Evolutionary conservation across 2,888 invertebrate genomes (phyloP), one percentile per base, ranked within the genome.

Genomic region (Brachynemurus nebulosus): DNA sequence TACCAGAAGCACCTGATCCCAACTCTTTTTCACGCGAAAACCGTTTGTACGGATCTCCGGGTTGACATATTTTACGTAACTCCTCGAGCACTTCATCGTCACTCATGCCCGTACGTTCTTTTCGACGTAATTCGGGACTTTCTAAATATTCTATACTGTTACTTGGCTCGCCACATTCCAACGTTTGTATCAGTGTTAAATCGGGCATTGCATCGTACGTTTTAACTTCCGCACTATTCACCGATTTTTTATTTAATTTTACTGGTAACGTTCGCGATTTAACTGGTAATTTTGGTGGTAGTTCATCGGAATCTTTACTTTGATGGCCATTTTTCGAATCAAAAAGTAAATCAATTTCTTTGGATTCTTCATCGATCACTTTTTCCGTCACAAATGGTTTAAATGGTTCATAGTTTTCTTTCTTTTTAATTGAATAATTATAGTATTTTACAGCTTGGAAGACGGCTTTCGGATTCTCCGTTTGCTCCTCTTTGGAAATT

Each of bases 1-100:
- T 85, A 41, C 93, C 95, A 23, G 91, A 91, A 36, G 92, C 93
- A 11, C 93, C 93, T 20, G 86, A 83, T 42, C 93, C 92, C 40
- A 93, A 78, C 61, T 92, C 89, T 58, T 83, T 82, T 50, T 69
- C 68, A 50, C 82, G 75, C 51, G 81, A 77, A 62, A 91, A 95
- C 51, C 86, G 76, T 17, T 78, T 70, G 50, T 78, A 71, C 0
- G 93, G 92, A 66, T 93, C 80, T 43, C 81, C 84, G 8, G 76
- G 71, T 59, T 86, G 85, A 55, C 92, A 91, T 57, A 92, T 83
- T 50, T 71, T 73, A 51, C 73, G 70, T 43, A 93, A 65, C 55
- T 86, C 83, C 8, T 74, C 76, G 61, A 86, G 88, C 21, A 89
- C 74, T 56, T 86, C 79, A 37, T 77, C 78, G 58, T 86, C 86